These are phyloP conservation scores for Vombatus ursinus DNA, from an alignment of 2,113 vertebrate species.

Conservation along the genomic window DNA sequence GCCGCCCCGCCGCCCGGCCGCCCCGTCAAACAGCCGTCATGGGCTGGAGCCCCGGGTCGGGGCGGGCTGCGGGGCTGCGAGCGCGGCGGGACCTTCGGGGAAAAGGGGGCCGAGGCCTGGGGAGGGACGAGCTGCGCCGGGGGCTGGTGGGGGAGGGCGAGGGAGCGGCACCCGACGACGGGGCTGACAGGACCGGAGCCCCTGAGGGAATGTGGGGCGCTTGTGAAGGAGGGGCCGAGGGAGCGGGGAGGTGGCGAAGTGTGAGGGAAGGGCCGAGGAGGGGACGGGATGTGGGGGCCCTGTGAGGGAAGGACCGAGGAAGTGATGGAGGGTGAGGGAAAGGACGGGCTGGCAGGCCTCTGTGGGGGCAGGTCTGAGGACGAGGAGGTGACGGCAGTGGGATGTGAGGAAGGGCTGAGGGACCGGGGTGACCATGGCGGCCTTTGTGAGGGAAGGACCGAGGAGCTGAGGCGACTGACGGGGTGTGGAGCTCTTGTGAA, in stretches of 20 bases:
- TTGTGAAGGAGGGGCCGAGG: not conserved
- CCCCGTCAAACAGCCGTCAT: not conserved
- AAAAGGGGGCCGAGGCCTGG: not conserved
- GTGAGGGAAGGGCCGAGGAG: no score
- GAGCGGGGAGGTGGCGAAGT: not conserved
- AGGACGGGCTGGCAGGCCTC: not conserved
- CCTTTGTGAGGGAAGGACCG: not conserved
- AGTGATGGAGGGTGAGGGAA: slow-evolving; percentile 12
- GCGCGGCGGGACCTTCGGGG: not conserved
- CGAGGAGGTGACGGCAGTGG: accelerated
- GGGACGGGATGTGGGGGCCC: not conserved
- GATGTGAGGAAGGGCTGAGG: not conserved
- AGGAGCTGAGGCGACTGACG: not conserved
- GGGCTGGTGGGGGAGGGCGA: not conserved
- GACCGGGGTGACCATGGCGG: not conserved
- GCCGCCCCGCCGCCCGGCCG: not conserved
- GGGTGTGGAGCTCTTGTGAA: not conserved
- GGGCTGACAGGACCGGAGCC: not conserved
- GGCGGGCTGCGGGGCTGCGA: not conserved
- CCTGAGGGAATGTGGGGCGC: not conserved
- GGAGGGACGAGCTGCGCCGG: not conserved
- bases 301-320: slow-evolving; percentile 22
- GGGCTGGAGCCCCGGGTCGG: not conserved
- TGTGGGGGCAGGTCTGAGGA: not conserved
- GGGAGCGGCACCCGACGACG: not conserved